phyloP scores from a whole-genome alignment of 1,140 invertebrate species.

The Marisa cornuarietis region DNA sequence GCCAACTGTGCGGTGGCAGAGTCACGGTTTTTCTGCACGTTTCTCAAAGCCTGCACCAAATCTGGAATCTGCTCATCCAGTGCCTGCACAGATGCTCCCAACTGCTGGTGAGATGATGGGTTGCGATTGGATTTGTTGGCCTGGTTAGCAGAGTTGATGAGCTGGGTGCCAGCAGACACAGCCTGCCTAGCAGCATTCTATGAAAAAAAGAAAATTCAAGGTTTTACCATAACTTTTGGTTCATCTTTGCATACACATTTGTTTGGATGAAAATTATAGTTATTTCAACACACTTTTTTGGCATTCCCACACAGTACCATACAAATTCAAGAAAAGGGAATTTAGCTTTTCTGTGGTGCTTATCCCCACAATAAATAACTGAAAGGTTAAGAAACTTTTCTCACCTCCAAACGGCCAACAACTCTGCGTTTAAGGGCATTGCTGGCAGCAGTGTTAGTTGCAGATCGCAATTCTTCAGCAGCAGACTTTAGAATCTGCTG shows the following conservation, averaged over 20 bases:
- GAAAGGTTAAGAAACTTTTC: constrained; percentile 13
- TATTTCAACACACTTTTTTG: too few relatives aligned
- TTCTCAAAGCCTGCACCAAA: constrained; percentile 84
- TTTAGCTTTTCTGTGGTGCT: too few relatives aligned
- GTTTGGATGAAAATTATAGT: too few relatives aligned
- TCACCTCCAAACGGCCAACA: constrained; percentile 77
- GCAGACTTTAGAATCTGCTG: constrained; percentile 86
- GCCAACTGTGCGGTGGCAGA: constrained; percentile 81
- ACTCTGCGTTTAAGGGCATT: constrained; percentile 83
- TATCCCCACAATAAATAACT: not conserved
- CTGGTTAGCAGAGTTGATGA: constrained; percentile 72
- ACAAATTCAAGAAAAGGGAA: too few relatives aligned
- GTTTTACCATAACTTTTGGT: too few relatives aligned
- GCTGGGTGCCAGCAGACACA: constrained; percentile 88
- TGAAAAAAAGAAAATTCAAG: constrained; percentile 6
- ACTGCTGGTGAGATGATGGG: constrained; percentile 78
- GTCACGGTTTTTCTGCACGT: constrained; percentile 76
- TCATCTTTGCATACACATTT: too few relatives aligned
- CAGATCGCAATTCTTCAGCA: constrained; percentile 89
- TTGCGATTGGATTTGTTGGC: constrained; percentile 79
- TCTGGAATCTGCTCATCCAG: constrained; percentile 84
- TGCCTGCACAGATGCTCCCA: constrained; percentile 80
- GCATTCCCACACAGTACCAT: too few relatives aligned
- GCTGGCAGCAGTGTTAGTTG: constrained; percentile 83
- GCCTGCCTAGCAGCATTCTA: constrained; percentile 84